Base-by-base conservation (phyloP, 2,888 invertebrate genomes). In the Cheiracanthium punctorium region DNA sequence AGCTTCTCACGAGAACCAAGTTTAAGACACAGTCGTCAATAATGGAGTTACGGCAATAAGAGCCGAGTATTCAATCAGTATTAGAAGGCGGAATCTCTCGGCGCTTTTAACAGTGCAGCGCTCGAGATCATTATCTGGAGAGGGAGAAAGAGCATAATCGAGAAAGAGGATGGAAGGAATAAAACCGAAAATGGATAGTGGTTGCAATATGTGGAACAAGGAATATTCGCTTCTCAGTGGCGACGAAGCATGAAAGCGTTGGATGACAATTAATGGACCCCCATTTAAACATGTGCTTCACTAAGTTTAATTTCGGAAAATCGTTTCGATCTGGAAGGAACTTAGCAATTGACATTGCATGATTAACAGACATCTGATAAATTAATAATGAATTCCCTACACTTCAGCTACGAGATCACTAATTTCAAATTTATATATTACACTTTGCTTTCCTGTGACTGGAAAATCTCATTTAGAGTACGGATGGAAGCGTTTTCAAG, bases 261-360 rank as follows among this genome's bases (percentile, higher is more conserved):
- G 77, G 82, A 82, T 65, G 73, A 79, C 84, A 84, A 84, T 84
- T 84, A 84, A 84, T 84, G 84, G 77, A 69, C 73, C 77, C 79
- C 84, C 79, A 84, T 84, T 84, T 79, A 84, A 84, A 84, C 84
- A 79, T 84, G 79, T 84, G 84, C 84, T 84, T 84, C 79, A 84
- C 79, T 84, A 84, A 79, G 84, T 84, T 84, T 84, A 79, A 79
- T 84, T 84, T 84, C 84, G 58, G 64, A 73, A 79, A n/a, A 79
- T 84, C 82, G 77, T 84, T 79, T 79, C 82, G 58, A 67, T 74
- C 30, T 43, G 37, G 72, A 72, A 30, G 48, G 43, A 80, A 80
- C 58, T 71, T 37, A 77, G 71, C 24, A 30, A 37, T n/a, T 76
- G 82, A 84, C 82, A 73, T 84, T 64, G 48, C 32, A 58, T 28